Evolutionary conservation across 2,113 vertebrate species (phyloP), one percentile per base, ranked within the genome.

Genomic region (Mirounga angustirostris): DNA sequence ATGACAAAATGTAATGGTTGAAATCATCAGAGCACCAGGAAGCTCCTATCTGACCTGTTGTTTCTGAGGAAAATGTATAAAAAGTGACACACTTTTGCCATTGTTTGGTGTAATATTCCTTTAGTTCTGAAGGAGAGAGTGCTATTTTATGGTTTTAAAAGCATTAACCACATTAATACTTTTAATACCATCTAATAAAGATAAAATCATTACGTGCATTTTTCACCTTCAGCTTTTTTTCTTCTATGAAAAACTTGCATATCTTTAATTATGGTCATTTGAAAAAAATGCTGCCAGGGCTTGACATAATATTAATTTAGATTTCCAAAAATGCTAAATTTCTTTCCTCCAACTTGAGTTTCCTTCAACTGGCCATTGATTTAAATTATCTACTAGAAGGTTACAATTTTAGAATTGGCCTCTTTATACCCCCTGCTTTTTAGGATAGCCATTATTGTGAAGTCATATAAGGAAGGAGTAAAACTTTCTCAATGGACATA

Each of bases 241-340:
- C 10, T 43, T 52, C 63, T n/a, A 12, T 87, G 87, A 94, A 95
- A 96, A 92, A 94, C 97, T 95, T 94, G 94, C 94, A 69, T 97
- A 78, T 98, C 88, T 97, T 79, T 98, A 97, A 97, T 98, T 98
- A 98, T 95, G 98, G 96, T 97, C 96, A 98, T 99, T 99, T 98
- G 97, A 50, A 98, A 98, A 98, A 98, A 98, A 85, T 93, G 54
- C 97, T 98, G 96, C 98, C 98, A 98, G 97, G 95, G 79, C 93
- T 98, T 98, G 98, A 98, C 98, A 98, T 98, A 98, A 98, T 99
- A 98, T 98, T 98, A 96, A 98, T 99, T 97, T 0, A 0, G 95
- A 87, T 98, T 98, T 98, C 97, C 97, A 98, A 93, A 98, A 98
- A 98, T 98, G 97, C 86, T 74, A 58, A 82, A 97, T 98, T 98